A percentile compares a stretch with the other conserved stretches of the same genome.
These are phyloP conservation scores for Rhinogobius similis DNA, from an alignment of 2,113 vertebrate species.

Conservation along the genomic window DNA sequence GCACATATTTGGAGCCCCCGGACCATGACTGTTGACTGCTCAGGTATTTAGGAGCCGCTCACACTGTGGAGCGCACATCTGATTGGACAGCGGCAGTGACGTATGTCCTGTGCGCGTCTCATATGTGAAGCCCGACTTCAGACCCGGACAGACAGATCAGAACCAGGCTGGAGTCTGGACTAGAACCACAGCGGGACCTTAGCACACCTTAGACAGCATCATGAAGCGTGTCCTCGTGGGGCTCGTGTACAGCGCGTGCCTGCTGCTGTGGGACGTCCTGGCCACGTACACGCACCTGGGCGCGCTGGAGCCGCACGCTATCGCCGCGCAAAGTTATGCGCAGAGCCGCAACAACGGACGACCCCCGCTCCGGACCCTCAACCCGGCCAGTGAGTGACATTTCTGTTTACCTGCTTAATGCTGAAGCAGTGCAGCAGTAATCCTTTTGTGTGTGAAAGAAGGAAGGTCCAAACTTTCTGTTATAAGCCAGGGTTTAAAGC, in stretches of 20 bases:
- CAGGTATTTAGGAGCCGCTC: too few relatives aligned
- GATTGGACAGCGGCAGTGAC: conserved; percentile 68
- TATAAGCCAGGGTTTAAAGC: too few relatives aligned
- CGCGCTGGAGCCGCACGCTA: conserved; percentile 42
- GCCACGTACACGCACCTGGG: conserved; percentile 63
- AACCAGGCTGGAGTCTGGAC: not conserved
- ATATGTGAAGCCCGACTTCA: conserved; percentile 36
- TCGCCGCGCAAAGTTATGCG: conserved; percentile 67
- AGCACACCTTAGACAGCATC: conserved; percentile 18
- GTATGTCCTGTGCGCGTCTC: conserved; percentile 34
- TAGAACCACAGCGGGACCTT: conserved; percentile 16
- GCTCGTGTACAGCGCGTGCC: conserved; percentile 56
- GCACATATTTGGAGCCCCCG: too few relatives aligned
- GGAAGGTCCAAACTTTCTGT: too few relatives aligned
- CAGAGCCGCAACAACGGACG: conserved; percentile 60
- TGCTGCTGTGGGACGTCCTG: conserved; percentile 60
- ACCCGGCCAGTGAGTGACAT: conserved; percentile 66
- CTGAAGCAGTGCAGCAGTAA: not conserved
- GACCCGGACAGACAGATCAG: too few relatives aligned
- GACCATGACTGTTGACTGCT: not conserved
- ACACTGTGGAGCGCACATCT: conserved; percentile 11
- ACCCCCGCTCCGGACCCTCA: conserved; percentile 60
- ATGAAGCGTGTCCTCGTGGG: conserved; percentile 68
- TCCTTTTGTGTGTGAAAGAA: not conserved
- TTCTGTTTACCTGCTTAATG: not conserved